Base-by-base conservation (phyloP, 2,797 vertebrate species). In the Oreortyx pictus region DNA sequence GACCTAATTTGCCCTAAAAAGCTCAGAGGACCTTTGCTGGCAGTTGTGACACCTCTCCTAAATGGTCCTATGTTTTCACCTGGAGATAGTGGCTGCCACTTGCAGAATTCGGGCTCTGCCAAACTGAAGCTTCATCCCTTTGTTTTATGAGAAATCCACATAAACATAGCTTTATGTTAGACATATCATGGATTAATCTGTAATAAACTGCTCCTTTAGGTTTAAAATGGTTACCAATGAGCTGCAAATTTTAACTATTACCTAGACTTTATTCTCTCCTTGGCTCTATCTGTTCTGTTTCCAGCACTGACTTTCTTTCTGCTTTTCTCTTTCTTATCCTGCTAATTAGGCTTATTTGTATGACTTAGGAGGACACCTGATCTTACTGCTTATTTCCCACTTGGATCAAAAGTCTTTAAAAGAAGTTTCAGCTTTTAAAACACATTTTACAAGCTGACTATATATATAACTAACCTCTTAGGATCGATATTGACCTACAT, bases 301-400 rank as follows among this genome's bases (percentile, higher is more conserved):
- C 90, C 77, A 91, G 85, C 31, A 86, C 78, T 96, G 92, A 91
- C 94, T 85, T 96, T 83, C 92, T 93, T 88, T 85, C 82, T 68
- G 74, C 44, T 57, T 89, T 81, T 70, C 50, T 92, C 64, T 57
- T 77, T 90, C 79, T 85, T 86, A 57, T 64, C 43, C 72, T 88
- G 61, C 87, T 95, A 95, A 92, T 95, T 95, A 88, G 29, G 47
- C 37, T 65, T 94, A 92, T 92, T 93, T 95, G 94, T 91, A 39
- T 92, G 94, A 91, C 87, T 94, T 94, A 84, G 61, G 78, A 92
- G 88, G 89, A 88, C 80, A 91, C 80, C 74, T 93, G 94, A 83
- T 84, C 85, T 84, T 96, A 47, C 71, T 89, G 62, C 89, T 86
- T 91, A 95, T 95, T 96, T 96, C 94, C 93, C 94, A 95, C 87